Base-by-base conservation (phyloP, 2,113 vertebrate species). In the Todiramphus chloris region DNA sequence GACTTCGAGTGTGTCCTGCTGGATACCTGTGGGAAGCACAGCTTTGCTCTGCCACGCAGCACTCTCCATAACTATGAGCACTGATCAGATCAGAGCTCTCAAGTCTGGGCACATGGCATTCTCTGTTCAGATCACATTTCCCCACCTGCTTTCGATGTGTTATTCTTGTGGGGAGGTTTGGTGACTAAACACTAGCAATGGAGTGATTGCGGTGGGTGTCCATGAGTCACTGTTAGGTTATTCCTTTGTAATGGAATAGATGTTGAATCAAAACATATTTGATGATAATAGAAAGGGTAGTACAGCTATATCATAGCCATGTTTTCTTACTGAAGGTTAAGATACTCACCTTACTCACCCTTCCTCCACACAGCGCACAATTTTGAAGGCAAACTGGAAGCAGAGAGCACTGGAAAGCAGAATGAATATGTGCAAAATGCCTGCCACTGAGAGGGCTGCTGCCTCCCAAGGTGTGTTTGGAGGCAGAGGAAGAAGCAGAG, bases 401-500 rank as follows among this genome's bases (percentile, higher is more conserved):
- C 8, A 31, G 11, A 50, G 31, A 62, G 31, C 16, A 15, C 18
- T 73, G 78, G 25, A 25, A 80, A 68, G 25, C 2, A 1, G 33
- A 64, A 28, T 0, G 9, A 41, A 16, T 60, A 0, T 17, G 12
- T 43, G n/a, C 3, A 3, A 64, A 82, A 55, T 12, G 27, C 15
- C 28, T 12, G 7, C 30, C 11, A 13, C 28, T 19, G 33, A 12
- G 63, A 58, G 51, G 46, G 41, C 46, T 37, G 46, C 11, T 16
- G 20, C 24, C 14, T 44, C 46, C 41, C 58, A 46, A 63, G 63
- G 51, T 11, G 7, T 0, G 0, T 44, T 31, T 0, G 0, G 51
- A 59, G 56, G 37, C 6, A 43, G 43, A 78, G 33, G 43, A 86
- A 27, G 21, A 9, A 43, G 39, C 23, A 33, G 27, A 67, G 15